These are phyloP conservation scores for Urocolius indicus DNA, from an alignment of 2,113 vertebrate genomes.

Conservation along the genomic window DNA sequence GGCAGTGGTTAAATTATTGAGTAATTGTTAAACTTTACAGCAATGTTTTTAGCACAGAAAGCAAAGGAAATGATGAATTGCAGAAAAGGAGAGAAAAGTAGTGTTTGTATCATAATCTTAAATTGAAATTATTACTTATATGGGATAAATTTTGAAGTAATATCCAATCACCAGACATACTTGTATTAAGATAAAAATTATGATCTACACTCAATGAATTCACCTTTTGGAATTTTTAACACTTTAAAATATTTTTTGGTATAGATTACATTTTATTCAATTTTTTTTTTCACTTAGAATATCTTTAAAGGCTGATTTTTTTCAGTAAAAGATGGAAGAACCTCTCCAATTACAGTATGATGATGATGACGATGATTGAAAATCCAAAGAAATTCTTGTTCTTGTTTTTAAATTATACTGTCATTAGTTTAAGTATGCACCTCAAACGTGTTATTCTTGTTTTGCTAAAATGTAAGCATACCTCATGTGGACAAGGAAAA, in stretches of 20 bases:
- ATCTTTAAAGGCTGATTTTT: not conserved
- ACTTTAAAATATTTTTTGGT: not conserved
- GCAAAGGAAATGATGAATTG: not conserved
- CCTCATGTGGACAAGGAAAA: not conserved
- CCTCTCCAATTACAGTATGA: not conserved
- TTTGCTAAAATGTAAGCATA: not conserved
- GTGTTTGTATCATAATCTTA: not conserved
- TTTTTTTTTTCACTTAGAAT: not conserved
- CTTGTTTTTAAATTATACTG: not conserved
- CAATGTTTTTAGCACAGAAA: not conserved
- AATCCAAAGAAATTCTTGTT: not conserved
- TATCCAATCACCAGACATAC: not conserved
- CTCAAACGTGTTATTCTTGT: not conserved
- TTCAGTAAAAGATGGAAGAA: not conserved
- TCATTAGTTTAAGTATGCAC: not conserved
- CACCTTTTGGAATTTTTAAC: not conserved
- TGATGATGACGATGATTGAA: not conserved
- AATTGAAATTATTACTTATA: not conserved
- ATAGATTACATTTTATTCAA: not conserved
- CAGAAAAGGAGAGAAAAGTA: rapidly evolving
- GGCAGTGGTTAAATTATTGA: not conserved
- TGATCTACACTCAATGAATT: not conserved
- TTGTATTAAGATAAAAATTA: not conserved
- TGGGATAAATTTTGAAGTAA: not conserved
- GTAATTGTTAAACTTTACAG: not conserved